Base-by-base conservation (phyloP, 2,797 vertebrate genomes). In the Alosa sapidissima region DNA sequence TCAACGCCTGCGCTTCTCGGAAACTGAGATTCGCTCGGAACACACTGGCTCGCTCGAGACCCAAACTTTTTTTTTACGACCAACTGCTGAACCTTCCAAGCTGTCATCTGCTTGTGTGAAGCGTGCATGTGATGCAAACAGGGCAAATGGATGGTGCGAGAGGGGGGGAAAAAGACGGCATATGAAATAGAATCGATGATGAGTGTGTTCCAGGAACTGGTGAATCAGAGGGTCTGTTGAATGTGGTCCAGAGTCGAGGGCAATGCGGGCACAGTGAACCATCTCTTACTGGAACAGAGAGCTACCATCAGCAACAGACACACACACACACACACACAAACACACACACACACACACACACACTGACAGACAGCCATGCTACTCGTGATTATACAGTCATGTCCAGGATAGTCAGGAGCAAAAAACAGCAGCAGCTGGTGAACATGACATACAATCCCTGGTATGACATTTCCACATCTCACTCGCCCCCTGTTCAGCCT, bases 361-460 rank as follows among this genome's bases (percentile, higher is more conserved):
- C 68, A 48, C 45, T 81, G 16, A 78, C 36, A 82, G 33, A 85
- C 58, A 65, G n/a, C 52, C 60, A 75, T 55, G 54, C 33, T 45
- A 36, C 33, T 45, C 14, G 68, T 75, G 41, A 75, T 75, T 75
- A 78, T 28, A 83, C 55, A 81, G 72, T 51, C 81, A 83, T 33
- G 45, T 19, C 58, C 21, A 58, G 48, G 55, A 82, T 5, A 55
- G 49, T 21, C 36, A 54, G 81, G 14, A 33, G 51, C 82, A 87
- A 89, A 78, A 88, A 86, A 87, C 88, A 89, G 75, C 87, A 87
- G 83, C 87, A 91, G 89, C 87, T 91, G 87, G 87, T 82, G n/a
- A 16, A 72, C 36, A 83, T 84, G 88, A 87, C 84, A 91, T 87
- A 87, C 82, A 87, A 86, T 87, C 81, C 82, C 81, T 84, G 24